A percentile compares a stretch with the other conserved stretches of the same genome.
These are phyloP conservation scores for Mantis religiosa DNA, from an alignment of 2,888 invertebrate genomes.

Conservation along the genomic window DNA sequence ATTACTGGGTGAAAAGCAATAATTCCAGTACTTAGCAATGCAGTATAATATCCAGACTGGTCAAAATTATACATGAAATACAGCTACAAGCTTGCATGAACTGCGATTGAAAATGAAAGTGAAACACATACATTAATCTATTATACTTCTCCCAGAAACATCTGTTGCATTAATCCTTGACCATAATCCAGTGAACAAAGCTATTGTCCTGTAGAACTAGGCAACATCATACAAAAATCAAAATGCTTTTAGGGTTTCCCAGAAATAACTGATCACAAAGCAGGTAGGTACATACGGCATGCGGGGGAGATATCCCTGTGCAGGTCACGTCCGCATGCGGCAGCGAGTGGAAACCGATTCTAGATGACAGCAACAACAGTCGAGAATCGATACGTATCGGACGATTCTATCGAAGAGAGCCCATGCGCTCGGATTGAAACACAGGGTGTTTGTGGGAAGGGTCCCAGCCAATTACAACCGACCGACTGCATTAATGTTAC, in stretches of 20 bases:
- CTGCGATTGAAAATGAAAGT: no score
- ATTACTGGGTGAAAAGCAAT: no score
- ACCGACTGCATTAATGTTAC: background rate
- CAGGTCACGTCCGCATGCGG: background rate
- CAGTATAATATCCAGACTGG: no score
- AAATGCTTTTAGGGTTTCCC: background rate
- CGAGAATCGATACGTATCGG: background rate
- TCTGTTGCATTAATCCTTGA: no score
- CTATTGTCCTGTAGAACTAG: no score
- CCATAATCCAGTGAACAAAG: no score
- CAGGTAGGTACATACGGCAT: background rate
- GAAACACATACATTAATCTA: no score
- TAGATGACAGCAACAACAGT: background rate
- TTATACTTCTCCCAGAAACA: no score
- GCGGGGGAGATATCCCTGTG: background rate
- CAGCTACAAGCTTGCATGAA: no score
- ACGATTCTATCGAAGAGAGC: background rate
- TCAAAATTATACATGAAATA: no score
- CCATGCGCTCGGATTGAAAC: background rate
- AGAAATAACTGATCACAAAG: background rate
- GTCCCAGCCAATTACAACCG: background rate
- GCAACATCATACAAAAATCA: no score
- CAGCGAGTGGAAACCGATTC: background rate
- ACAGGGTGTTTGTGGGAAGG: background rate
- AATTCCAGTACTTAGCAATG: no score